Evolutionary conservation across 1,140 invertebrate species (phyloP).

Genomic region (Apis cerana): DNA sequence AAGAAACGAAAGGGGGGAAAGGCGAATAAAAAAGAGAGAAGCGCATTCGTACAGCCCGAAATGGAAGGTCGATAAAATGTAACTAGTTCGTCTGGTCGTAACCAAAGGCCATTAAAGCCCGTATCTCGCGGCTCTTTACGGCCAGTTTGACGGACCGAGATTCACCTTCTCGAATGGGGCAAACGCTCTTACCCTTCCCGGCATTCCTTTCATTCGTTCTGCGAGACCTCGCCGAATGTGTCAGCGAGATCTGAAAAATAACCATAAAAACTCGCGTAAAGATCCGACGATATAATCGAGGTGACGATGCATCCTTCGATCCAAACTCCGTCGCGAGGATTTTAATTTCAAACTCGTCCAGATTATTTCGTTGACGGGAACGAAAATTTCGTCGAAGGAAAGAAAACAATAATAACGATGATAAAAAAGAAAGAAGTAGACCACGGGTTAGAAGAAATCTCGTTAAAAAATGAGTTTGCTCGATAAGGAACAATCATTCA

Average conservation of each 20-base stretch:
- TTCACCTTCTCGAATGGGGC: constrained; percentile 13
- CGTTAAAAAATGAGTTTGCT: constrained; percentile 58
- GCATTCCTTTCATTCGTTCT: constrained; percentile 41
- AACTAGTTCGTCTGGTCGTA: constrained; percentile 66
- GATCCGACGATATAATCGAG: constrained; percentile 45
- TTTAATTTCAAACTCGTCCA: no score
- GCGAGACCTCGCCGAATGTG: constrained; percentile 43
- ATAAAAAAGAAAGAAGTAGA: not conserved
- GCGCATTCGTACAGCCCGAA: constrained; percentile 7
- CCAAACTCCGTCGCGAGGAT: not conserved
- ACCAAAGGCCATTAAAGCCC: constrained; percentile 63
- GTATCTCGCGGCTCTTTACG: constrained; percentile 57
- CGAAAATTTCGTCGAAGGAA: no score
- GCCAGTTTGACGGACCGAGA: constrained; percentile 48
- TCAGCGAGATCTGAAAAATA: constrained; percentile 61
- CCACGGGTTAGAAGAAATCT: constrained; percentile 16
- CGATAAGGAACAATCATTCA: constrained; percentile 50
- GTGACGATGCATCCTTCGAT: not conserved
- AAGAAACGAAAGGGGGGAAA: not conserved
- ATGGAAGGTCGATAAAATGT: constrained; percentile 63
- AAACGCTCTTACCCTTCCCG: constrained; percentile 26
- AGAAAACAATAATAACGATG: no score
- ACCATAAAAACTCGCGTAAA: constrained; percentile 68
- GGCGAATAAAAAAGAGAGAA: not conserved
- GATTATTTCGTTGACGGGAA: no score